Evolutionary conservation across 2,113 vertebrate species (phyloP).

Genomic region (Syrrhaptes paradoxus): DNA sequence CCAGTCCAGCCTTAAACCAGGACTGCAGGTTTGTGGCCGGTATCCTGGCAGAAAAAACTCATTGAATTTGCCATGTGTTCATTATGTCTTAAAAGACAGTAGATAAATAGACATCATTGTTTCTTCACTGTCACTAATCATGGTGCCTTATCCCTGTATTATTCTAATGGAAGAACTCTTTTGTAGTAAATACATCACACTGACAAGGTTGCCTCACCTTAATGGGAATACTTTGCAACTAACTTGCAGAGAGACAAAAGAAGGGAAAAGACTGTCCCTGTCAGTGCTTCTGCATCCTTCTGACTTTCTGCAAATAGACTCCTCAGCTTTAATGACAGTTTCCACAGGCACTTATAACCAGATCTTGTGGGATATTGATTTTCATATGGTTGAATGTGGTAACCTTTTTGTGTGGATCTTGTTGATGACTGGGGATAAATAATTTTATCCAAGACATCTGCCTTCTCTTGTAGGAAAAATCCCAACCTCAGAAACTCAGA

Average conservation of each 20-base stretch:
- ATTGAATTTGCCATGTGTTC: neutral
- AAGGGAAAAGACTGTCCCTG: neutral
- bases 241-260: neutral
- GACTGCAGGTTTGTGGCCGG: neutral
- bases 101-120: neutral
- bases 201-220: neutral
- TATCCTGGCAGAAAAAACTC: neutral
- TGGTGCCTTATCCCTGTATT: neutral
- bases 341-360: neutral
- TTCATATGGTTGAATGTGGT: neutral
- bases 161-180: neutral
- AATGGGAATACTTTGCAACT: neutral
- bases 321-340: neutral
- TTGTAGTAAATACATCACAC: neutral
- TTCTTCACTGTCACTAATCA: neutral
- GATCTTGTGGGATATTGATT: neutral
- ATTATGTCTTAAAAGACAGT: neutral
- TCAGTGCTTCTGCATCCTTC: neutral
- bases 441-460: neutral
- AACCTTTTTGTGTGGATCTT: neutral
- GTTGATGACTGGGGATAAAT: neutral
- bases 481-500: accelerated
- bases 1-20: neutral
- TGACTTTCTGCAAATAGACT: neutral
- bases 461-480: neutral